Evolutionary conservation across 2,888 invertebrate genomes (phyloP), one percentile per base, ranked within the genome.

Genomic region (Cryptocephalus primarius): DNA sequence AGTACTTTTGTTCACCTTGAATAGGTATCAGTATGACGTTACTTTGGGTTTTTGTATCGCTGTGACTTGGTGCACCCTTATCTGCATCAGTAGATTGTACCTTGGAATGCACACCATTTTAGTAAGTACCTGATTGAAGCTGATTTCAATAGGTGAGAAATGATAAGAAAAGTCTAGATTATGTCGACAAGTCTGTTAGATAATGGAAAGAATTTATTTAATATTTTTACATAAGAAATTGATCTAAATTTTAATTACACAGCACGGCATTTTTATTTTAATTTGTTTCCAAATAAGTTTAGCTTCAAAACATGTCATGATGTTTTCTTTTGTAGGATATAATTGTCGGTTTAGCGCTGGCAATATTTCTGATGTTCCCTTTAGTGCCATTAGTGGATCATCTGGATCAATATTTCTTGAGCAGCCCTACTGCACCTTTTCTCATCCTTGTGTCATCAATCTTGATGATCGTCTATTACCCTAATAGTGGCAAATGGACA

Each of bases 101-200:
- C 76, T 94, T 43, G 94, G 94, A 56, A 94, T 94, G 93, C 93
- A 94, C 64, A 85, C 88, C 59, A 83, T 90, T 51, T 72, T 92
- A 74, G 88, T 88, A 72, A 78, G 80, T 72, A 39, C 22, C 13
- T 42, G 14, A 33, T 42, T 4, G 36, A 6, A 36, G 12, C 12
- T 6, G 6, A 36, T 36, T 11, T 36, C 6, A 12, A n/a, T 22
- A 22, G 22, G 22, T 22, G 22, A 22, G 22, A 6, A 22, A 4
- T 2, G 22, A 22, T 22, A 22, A 22, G 22, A 22, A 6, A 6
- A 22, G 22, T 22, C 22, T 22, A 22, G 22, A 22, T 22, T 22
- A 22, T 2, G 22, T 22, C 2, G 6, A 22, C 22, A 22, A 22
- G 6, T 22, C 22, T 22, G 22, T 22, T 22, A 22, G 22, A n/a